Base-by-base conservation (phyloP, 2,888 invertebrate genomes). In the Didymodactylos carnosus region DNA sequence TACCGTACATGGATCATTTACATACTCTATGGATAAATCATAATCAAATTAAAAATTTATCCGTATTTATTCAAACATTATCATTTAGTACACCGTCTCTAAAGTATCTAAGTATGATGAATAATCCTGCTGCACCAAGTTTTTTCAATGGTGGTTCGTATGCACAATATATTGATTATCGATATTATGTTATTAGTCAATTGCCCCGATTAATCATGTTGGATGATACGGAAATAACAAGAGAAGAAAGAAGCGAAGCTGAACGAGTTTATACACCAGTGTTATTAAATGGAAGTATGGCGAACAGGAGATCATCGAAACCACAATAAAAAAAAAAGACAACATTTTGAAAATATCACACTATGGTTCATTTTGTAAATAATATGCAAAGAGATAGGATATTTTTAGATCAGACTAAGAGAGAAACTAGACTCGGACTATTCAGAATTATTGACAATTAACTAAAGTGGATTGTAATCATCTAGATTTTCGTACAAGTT, bases 1-100 rank as follows among this genome's bases (percentile, higher is more conserved):
- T 92, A 70, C 91, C 92, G 0, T 86, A 86, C 51, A 82, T 91
- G 81, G 88, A 89, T 0, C 87, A 87, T 78, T 82, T 92, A 27
- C 88, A 88, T 80, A 86, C 91, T 53, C 83, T 92, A 35, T 92
- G 92, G 90, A 77, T 87, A 19, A 87, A 87, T 80, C 83, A 86
- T 77, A 87, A 87, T 78, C 80, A 84, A 75, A 85, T 88, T 75
- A 81, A 82, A 40, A 86, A 86, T 73, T 80, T 92, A 6, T 88
- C 88, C 76, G 76, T 80, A 41, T 81, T 82, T 77, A 78, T 82
- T 53, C 16, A 51, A 51, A 88, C 87, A 79, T 84, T 91, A 76
- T 86, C 88, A 77, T 85, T 87, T 69, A 88, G 89, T 2, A 88
- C 89, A 77, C 90, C 53, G 14, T 8, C 14, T 29, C 16, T 27